Conservation (phyloP, 2,797 vertebrate genomes). For the Tauraco hartlaubi region DNA sequence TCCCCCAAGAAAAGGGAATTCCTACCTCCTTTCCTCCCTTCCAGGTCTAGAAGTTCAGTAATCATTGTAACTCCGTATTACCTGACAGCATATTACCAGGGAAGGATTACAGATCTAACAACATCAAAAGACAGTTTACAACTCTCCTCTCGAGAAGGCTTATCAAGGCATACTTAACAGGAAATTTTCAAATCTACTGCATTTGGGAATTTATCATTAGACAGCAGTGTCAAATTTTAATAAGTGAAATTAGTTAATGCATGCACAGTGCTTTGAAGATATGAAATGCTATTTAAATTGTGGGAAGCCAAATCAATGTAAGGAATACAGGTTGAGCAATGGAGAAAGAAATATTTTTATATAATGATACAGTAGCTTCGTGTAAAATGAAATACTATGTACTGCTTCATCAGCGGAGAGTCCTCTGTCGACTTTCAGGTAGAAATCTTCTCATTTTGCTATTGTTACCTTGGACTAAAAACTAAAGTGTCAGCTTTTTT, state of each 20-base stretch:
- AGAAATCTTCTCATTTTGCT: neutral
- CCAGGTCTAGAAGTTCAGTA: neutral
- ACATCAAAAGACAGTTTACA: neutral
- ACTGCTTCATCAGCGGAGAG: neutral
- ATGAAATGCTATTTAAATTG: slow-evolving; percentile 19
- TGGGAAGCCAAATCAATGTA: slow-evolving; percentile 12
- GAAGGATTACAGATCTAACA: neutral
- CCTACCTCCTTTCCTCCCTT: neutral
- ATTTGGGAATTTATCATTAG: slow-evolving; percentile 33
- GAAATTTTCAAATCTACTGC: slow-evolving; percentile 13
- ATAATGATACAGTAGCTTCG: neutral
- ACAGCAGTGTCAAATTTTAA: slow-evolving; percentile 34
- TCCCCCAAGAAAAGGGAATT: neutral
- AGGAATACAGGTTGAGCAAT: neutral
- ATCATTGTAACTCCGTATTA: neutral
- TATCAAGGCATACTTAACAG: neutral
- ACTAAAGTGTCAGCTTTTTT: neutral
- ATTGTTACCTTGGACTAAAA: neutral
- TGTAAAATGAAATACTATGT: neutral
- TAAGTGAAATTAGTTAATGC: slow-evolving; percentile 36
- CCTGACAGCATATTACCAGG: neutral
- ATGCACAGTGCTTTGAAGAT: slow-evolving; percentile 16
- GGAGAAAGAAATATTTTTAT: neutral
- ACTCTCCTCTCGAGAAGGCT: neutral
- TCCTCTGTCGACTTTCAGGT: neutral